Conservation (phyloP, 2,113 vertebrate species). For the Ctenomys sociabilis region DNA sequence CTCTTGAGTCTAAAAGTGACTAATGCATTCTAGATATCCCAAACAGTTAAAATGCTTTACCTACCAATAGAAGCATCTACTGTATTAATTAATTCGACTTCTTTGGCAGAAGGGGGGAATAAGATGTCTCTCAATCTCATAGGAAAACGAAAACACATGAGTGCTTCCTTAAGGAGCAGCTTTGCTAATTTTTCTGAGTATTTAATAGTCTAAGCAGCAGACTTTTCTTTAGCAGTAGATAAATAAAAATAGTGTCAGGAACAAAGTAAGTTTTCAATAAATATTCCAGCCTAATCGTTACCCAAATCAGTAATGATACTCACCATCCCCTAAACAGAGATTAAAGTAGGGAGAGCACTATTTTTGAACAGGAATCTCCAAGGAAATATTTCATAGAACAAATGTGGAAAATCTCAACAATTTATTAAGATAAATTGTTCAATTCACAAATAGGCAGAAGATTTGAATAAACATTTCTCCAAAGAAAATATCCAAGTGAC, state of each 20-base stretch:
- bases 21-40: not conserved
- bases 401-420: not conserved
- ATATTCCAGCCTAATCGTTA: not conserved
- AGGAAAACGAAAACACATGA: not conserved
- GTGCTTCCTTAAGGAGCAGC: not conserved
- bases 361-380: not conserved
- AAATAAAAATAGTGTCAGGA: not conserved
- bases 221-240: not conserved
- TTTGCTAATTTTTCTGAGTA: not conserved
- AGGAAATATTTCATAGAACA: slow-evolving; percentile 21
- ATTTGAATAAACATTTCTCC: not conserved
- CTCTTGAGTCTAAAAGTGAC: not conserved
- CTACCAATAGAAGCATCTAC: not conserved
- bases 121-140: not conserved
- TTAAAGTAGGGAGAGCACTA: not conserved
- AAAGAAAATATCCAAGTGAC: not conserved
- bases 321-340: not conserved
- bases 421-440: not conserved
- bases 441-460: not conserved
- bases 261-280: slow-evolving; percentile 28
- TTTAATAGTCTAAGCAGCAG: not conserved
- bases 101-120: not conserved
- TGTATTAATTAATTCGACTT: not conserved
- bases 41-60: not conserved
- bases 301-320: not conserved